phyloP scores from a whole-genome alignment of 2,113 vertebrate genomes.

The Bostrychus sinensis region DNA sequence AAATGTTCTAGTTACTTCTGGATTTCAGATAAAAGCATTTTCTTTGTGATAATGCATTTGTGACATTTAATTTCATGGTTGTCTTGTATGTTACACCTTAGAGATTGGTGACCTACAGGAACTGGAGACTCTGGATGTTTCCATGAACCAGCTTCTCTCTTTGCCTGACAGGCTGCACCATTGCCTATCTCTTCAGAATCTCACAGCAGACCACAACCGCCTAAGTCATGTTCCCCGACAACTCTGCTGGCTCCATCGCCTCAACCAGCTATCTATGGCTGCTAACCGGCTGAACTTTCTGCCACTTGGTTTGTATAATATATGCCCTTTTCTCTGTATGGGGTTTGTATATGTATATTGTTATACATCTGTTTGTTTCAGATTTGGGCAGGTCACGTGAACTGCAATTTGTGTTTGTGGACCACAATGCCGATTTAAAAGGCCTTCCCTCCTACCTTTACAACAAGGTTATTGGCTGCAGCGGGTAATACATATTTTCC shows the following conservation, averaged over 20 bases:
- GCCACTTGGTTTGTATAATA: slow-evolving; percentile 72
- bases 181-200: slow-evolving; percentile 92
- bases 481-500: slow-evolving; percentile 76
- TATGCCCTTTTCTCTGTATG: not conserved
- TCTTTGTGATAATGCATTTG: not conserved
- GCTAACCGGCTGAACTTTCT: slow-evolving; percentile 90
- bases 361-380: slow-evolving; percentile 59
- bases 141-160: slow-evolving; percentile 88
- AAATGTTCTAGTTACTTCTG: not conserved
- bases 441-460: slow-evolving; percentile 94
- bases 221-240: slow-evolving; percentile 89
- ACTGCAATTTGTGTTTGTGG: slow-evolving; percentile 96
- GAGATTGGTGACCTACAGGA: slow-evolving; percentile 93
- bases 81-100: slow-evolving; percentile 62
- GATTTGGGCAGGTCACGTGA: slow-evolving; percentile 94
- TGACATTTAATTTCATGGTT: not conserved
- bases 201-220: slow-evolving; percentile 91
- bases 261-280: slow-evolving; percentile 96
- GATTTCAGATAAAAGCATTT: not conserved
- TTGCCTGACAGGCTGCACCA: slow-evolving; percentile 89
- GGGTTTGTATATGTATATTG: not conserved
- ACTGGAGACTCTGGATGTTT: slow-evolving; percentile 93
- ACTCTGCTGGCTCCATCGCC: slow-evolving; percentile 91
- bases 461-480: slow-evolving; percentile 97
- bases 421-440: slow-evolving; percentile 91